Percentiles rank a stretch among this genome's conserved stretches.
These are phyloP conservation scores for Pristionchus pacificus DNA, from an alignment of 1,140 invertebrate genomes.

Conservation along the genomic window DNA sequence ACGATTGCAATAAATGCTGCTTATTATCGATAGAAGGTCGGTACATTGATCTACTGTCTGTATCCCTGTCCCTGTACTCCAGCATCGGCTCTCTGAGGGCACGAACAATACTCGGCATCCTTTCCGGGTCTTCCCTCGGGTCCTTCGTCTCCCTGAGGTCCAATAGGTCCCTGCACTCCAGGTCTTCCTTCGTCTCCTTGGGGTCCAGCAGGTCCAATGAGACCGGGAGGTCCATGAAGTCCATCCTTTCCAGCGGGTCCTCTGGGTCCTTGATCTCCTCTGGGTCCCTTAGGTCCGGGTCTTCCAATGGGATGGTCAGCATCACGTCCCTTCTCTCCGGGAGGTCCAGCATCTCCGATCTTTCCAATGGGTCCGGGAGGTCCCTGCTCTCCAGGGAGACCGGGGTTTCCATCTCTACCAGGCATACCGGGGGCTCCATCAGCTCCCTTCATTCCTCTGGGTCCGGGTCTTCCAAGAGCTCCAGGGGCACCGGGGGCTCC, in stretches of 20 bases:
- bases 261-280: conserved; percentile 31
- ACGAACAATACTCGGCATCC: conserved; percentile 45
- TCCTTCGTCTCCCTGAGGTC: conserved; percentile 39
- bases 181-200: conserved; percentile 33
- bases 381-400: conserved; percentile 36
- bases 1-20: too few species aligned
- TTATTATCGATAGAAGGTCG: too few species aligned
- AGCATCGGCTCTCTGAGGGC: conserved; percentile 34
- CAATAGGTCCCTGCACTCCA: conserved; percentile 35
- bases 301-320: conserved; percentile 43
- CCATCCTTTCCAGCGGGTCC: conserved; percentile 36
- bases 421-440: conserved; percentile 37
- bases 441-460: conserved; percentile 30
- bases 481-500: conserved; percentile 38
- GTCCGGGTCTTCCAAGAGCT: conserved; percentile 36
- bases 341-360: conserved; percentile 40
- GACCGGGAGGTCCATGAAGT: conserved; percentile 38
- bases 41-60: too few species aligned
- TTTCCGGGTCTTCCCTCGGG: conserved; percentile 41
- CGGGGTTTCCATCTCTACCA: conserved; percentile 34
- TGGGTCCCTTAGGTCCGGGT: conserved; percentile 43
- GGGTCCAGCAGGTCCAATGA: conserved; percentile 43
- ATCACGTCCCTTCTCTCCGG: conserved; percentile 46
- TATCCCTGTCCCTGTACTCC: conserved; percentile 17
- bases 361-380: conserved; percentile 32